These are phyloP conservation scores for Gymnocephalus cernua DNA, from an alignment of 2,113 vertebrate genomes.

Conservation along the genomic window DNA sequence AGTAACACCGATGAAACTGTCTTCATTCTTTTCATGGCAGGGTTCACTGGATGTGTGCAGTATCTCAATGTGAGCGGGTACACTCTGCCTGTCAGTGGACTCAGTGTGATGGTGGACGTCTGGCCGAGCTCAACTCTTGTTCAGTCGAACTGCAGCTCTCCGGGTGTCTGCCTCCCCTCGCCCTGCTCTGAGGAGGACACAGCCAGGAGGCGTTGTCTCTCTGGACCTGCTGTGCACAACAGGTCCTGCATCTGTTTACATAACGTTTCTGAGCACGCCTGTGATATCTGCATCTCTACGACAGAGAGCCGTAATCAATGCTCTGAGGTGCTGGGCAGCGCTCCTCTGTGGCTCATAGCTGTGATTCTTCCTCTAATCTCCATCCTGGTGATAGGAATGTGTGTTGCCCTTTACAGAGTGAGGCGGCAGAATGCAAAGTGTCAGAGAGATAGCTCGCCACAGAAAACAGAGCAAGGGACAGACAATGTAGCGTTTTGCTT, in stretches of 20 bases:
- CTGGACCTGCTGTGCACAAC: slow-evolving; percentile 41
- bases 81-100: slow-evolving; percentile 72
- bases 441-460: slow-evolving; percentile 14
- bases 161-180: slow-evolving; percentile 65
- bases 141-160: slow-evolving; percentile 69
- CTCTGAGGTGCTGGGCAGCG: slow-evolving; percentile 20
- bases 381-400: slow-evolving; percentile 49
- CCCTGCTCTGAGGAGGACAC: slow-evolving; percentile 60
- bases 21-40: slow-evolving; percentile 51
- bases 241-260: slow-evolving; percentile 76
- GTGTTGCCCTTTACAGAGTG: slow-evolving; percentile 44
- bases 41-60: slow-evolving; percentile 83
- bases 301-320: slow-evolving; percentile 49
- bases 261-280: slow-evolving; percentile 65
- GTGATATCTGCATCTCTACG: slow-evolving; percentile 69
- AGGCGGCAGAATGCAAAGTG: slow-evolving; percentile 26
- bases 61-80: slow-evolving; percentile 74
- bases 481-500: slow-evolving; percentile 71
- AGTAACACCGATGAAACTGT: neutral
- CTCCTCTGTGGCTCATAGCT: slow-evolving; percentile 75
- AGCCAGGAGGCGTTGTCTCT: slow-evolving; percentile 52
- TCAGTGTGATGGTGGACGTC: slow-evolving; percentile 70
- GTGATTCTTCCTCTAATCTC: slow-evolving; percentile 67
- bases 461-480: slow-evolving; percentile 55
- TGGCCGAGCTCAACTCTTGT: slow-evolving; percentile 67